Evolutionary conservation across 2,113 vertebrate genomes (phyloP).

Genomic region (Campylorhamphus procurvoides): DNA sequence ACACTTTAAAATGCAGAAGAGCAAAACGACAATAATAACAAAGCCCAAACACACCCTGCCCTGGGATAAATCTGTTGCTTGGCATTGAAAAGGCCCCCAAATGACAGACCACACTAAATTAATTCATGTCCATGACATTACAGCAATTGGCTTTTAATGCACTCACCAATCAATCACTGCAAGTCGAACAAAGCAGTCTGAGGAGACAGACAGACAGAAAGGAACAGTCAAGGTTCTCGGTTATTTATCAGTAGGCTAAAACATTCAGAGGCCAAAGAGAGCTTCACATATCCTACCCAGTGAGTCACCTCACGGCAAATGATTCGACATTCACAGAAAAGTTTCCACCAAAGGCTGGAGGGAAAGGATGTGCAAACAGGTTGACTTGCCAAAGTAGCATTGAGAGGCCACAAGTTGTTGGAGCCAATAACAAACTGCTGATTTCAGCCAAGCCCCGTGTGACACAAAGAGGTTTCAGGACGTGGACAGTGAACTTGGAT

Average conservation of each 20-base stretch:
- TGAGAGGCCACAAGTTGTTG: neutral
- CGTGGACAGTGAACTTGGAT: neutral
- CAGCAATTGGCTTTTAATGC: conserved; percentile 20
- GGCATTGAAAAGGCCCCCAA: conserved; percentile 14
- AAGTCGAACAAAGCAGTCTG: neutral
- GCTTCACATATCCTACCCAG: neutral
- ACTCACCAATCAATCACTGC: conserved; percentile 20
- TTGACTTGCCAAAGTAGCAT: neutral
- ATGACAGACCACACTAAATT: neutral
- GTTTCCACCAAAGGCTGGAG: neutral
- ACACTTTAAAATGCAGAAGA: neutral
- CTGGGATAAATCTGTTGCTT: neutral
- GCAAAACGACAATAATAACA: neutral
- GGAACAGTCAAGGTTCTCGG: conserved; percentile 26
- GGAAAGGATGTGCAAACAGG: neutral
- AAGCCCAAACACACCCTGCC: neutral
- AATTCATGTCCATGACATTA: conserved; percentile 26
- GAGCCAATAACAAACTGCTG: neutral
- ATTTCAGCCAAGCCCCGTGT: neutral
- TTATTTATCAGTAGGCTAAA: conserved; percentile 50
- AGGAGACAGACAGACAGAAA: conserved; percentile 37
- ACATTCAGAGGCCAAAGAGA: neutral
- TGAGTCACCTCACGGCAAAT: neutral
- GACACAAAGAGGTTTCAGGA: neutral
- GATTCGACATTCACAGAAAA: neutral